Percentiles rank a stretch among this genome's conserved stretches.
These are phyloP conservation scores for Chlamydotis undulata DNA, from an alignment of 2,113 vertebrate species.

Conservation along the genomic window DNA sequence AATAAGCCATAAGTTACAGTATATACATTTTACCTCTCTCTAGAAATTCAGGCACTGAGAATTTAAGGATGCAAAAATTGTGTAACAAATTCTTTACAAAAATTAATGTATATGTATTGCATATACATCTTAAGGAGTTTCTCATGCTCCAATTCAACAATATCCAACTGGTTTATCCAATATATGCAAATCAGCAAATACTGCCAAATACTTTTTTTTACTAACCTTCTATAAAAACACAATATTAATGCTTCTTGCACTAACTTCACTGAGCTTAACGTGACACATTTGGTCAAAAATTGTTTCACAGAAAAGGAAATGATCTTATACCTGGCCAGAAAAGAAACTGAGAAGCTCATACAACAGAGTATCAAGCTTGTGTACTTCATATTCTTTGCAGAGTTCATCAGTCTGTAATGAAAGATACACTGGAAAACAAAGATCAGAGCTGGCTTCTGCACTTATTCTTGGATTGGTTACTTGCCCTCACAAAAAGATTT, in stretches of 20 bases:
- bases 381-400: neutral
- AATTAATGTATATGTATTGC: neutral
- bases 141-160: neutral
- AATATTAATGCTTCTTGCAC: neutral
- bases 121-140: neutral
- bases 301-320: neutral
- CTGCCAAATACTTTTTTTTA: neutral
- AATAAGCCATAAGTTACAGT: neutral
- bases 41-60: neutral
- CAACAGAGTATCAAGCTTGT: neutral
- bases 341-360: neutral
- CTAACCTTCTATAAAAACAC: neutral
- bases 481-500: neutral
- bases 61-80: neutral
- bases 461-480: neutral
- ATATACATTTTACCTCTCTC: neutral
- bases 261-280: neutral
- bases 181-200: neutral
- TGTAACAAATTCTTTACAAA: neutral
- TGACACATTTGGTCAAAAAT: neutral
- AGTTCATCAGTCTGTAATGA: neutral
- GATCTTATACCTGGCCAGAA: neutral
- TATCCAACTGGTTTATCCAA: neutral
- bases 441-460: neutral
- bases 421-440: constrained; percentile 4